Evolutionary conservation across 2,888 invertebrate genomes (phyloP), one percentile per base, ranked within the genome.

Genomic region (Lithophane ornitopus): DNA sequence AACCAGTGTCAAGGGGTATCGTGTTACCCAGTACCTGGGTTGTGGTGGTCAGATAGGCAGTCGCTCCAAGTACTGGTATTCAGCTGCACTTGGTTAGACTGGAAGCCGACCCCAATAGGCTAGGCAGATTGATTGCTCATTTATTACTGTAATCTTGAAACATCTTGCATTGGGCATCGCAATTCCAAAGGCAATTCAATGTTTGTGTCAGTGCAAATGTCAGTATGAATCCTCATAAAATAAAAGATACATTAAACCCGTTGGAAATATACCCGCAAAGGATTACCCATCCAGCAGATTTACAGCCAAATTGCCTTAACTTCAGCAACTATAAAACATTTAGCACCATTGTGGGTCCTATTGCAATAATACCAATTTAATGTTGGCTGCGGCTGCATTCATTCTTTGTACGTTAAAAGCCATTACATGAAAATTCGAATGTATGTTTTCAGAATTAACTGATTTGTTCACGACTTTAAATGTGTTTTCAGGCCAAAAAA

Each of bases 401-500:
- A 76, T 87, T 79, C 72, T 71, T 72, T 52, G 28, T 34, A 73
- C 69, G 70, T 83, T 72, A 78, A 87, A 86, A 84, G 71, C 84
- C 70, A 77, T 77, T 78, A 62, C 70, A 79, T 69, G 69, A 75
- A 77, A 79, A 85, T 81, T 68, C 76, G 41, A 88, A 84, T 82
- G 63, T 66, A 86, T 76, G 78, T 76, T 68, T 86, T 69, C 59
- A 58, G 85, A 78, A 87, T 81, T 82, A 81, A 85, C 76, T 88
- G 85, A 87, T 82, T 80, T 87, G 74, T 82, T 68, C 73, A 74
- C 68, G 77, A 80, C 73, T 73, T 82, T 70, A 78, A 77, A 80
- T 74, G 58, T 72, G 66, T 78, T 84, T 84, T 81, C 70, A 26
- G 63, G 49, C 66, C 68, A 82, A 83, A 85, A 80, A 88, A 82